phyloP scores from a whole-genome alignment of 2,888 invertebrate genomes.

The Nasonia oneida region DNA sequence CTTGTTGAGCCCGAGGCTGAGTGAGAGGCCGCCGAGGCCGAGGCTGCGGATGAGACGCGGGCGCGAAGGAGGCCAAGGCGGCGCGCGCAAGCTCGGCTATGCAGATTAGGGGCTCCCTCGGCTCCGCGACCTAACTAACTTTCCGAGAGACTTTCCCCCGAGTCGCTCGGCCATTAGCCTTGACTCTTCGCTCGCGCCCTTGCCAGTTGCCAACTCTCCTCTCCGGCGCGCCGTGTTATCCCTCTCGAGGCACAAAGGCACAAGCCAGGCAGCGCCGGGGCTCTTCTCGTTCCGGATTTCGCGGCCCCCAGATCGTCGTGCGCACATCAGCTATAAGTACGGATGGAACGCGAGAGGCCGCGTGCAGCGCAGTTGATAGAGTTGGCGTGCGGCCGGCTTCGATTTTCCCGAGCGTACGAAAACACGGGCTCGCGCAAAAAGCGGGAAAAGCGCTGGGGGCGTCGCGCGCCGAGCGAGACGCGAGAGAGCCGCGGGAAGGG shows the following conservation, averaged over 20 bases:
- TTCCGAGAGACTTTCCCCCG: conserved; percentile 73
- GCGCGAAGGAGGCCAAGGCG: conserved; percentile 41
- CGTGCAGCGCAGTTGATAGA: neutral
- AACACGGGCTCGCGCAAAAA: conserved; percentile 34
- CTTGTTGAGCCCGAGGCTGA: conserved; percentile 74
- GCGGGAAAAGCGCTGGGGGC: conserved; percentile 18
- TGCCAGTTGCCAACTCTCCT: conserved; percentile 24
- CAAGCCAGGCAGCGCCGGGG: too few species aligned
- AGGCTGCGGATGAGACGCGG: conserved; percentile 60
- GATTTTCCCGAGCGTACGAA: conserved; percentile 36
- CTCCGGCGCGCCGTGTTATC: too few species aligned
- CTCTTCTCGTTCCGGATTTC: too few species aligned
- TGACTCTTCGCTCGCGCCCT: conserved; percentile 12
- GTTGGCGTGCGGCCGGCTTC: conserved; percentile 11
- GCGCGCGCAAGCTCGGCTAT: conserved; percentile 69
- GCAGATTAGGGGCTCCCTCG: conserved; percentile 74
- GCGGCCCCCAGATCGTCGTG: too few species aligned
- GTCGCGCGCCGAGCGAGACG: neutral
- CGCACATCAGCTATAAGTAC: too few species aligned
- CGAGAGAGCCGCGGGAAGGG: neutral
- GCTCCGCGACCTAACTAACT: conserved; percentile 76
- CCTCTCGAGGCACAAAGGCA: too few species aligned
- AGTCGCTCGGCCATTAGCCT: conserved; percentile 42
- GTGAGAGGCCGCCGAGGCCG: conserved; percentile 48
- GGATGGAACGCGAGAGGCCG: too few species aligned